phyloP scores from a whole-genome alignment of 2,113 vertebrate species.

The Thamnophis sirtalis region DNA sequence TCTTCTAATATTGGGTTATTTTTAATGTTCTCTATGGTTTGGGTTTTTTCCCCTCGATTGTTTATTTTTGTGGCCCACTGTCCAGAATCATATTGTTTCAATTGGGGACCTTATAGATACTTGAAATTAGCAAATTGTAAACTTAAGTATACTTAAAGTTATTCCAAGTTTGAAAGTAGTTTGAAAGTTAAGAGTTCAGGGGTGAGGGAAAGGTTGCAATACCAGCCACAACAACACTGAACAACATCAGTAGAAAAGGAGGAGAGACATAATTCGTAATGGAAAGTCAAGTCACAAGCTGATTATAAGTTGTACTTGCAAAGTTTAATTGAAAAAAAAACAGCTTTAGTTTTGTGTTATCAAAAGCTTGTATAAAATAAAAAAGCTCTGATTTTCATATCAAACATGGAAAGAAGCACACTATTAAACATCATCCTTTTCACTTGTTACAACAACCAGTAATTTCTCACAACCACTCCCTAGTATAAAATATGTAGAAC shows the following conservation, averaged over 20 bases:
- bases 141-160: background rate
- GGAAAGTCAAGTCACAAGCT: background rate
- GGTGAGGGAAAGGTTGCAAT: background rate
- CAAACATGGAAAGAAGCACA: background rate
- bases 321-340: background rate
- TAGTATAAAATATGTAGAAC: background rate
- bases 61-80: no score
- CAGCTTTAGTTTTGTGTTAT: background rate
- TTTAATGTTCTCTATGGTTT: no score
- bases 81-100: background rate
- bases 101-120: background rate
- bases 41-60: no score
- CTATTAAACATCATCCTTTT: background rate
- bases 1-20: background rate
- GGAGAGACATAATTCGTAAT: background rate
- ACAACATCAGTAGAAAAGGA: background rate
- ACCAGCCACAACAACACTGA: background rate
- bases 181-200: background rate
- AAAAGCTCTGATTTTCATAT: background rate
- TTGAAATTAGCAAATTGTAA: background rate
- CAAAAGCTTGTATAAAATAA: background rate
- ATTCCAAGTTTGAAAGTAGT: background rate
- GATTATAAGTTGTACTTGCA: background rate
- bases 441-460: background rate
- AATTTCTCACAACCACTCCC: background rate